Conservation (phyloP, 2,888 invertebrate species). For the Spodoptera picta region DNA sequence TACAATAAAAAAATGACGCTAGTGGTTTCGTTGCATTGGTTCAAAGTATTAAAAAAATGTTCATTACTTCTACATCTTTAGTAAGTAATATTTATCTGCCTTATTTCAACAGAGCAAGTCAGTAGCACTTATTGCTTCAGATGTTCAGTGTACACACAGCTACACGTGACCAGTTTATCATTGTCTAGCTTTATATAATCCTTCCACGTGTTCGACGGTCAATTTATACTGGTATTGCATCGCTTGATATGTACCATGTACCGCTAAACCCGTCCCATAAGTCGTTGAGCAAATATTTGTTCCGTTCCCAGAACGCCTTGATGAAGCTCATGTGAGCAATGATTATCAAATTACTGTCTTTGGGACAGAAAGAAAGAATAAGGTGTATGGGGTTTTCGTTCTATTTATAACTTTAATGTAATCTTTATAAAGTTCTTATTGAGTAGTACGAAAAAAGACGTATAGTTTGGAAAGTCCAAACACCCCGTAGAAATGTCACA, state of each 20-base stretch:
- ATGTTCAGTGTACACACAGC: not conserved
- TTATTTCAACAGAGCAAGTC: constrained; percentile 10
- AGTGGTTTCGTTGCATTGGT: too few relatives aligned
- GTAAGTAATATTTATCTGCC: constrained; percentile 10
- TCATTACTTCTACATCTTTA: too few relatives aligned
- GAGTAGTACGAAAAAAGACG: too few relatives aligned
- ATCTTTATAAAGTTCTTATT: too few relatives aligned
- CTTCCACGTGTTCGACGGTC: too few relatives aligned
- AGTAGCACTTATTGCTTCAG: constrained; percentile 13
- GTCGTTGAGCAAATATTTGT: constrained; percentile 52
- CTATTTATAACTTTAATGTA: too few relatives aligned
- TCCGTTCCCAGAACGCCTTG: constrained; percentile 48
- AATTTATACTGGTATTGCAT: not conserved
- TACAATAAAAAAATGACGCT: too few relatives aligned
- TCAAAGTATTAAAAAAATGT: too few relatives aligned
- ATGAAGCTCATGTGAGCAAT: constrained; percentile 37
- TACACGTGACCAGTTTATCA: too few relatives aligned
- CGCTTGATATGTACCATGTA: constrained; percentile 9
- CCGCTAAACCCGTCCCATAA: constrained; percentile 35
- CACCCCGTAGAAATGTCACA: too few relatives aligned
- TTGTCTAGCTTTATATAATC: too few relatives aligned
- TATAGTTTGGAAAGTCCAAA: too few relatives aligned
- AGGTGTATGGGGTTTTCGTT: constrained; percentile 13
- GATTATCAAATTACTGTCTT: constrained; percentile 46
- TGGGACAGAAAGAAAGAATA: constrained; percentile 24